Percentiles rank a stretch among this genome's conserved stretches.
phyloP scores from a whole-genome alignment of 2,797 vertebrate species.

The Pangasius macronema region DNA sequence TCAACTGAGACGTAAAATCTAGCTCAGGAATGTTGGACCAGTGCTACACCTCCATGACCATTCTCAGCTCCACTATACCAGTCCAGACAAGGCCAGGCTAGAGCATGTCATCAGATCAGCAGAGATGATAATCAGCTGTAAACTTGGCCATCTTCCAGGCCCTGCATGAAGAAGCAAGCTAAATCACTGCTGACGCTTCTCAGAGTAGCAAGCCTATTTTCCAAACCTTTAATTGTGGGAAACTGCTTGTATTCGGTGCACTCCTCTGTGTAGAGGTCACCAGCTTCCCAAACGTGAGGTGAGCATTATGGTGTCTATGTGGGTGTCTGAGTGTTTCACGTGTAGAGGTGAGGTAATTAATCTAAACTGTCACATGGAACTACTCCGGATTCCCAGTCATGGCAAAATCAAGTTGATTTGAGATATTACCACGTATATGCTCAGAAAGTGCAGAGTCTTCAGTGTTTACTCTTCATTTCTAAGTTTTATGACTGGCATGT shows the following conservation, averaged over 20 bases:
- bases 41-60: neutral
- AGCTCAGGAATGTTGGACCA: neutral
- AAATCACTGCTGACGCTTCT: neutral
- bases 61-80: neutral
- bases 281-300: neutral
- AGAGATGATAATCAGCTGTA: neutral
- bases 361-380: neutral
- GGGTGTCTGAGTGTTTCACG: neutral
- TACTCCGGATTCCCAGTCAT: neutral
- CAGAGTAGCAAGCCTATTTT: neutral
- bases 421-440: neutral
- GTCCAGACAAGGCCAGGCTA: neutral
- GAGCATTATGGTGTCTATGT: neutral
- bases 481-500: slow-evolving; percentile 17
- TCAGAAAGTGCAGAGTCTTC: neutral
- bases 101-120: neutral
- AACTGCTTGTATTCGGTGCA: neutral
- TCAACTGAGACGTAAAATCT: neutral
- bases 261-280: too few species aligned
- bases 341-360: neutral
- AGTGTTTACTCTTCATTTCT: neutral
- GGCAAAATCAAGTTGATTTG: neutral
- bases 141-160: neutral
- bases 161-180: neutral
- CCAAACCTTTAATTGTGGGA: neutral